Evolutionary conservation across 2,797 vertebrate genomes (phyloP), one percentile per base, ranked within the genome.

Genomic region (Halcyon leucocephala): DNA sequence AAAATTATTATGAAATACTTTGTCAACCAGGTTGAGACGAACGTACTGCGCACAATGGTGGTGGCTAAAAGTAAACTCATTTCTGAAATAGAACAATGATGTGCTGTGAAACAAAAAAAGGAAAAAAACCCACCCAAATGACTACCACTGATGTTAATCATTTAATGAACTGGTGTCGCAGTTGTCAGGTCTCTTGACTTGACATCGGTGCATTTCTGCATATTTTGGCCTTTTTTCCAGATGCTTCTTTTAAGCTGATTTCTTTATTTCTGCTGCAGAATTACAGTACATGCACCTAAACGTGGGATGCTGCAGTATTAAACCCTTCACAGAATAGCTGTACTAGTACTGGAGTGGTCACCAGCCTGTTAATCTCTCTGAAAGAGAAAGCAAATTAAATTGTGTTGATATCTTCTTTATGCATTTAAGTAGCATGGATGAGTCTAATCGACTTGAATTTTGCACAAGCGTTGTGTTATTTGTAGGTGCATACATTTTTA

Each of bases 51-150:
- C 37, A 31, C 35, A n/a, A 4, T 6, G 20, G 25, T 54, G 42
- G 49, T 77, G 33, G 29, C 55, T 73, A 12, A 66, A 77, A 77
- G 11, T 25, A 67, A 83, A 31, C 19, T 42, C 1, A 6, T 52
- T 57, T 58, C 37, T 65, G 37, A 41, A 52, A 16, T 9, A 51
- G 33, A 72, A 35, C 46, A 76, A 35, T 65, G 51, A 52, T 64
- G 12, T 7, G 14, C 21, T 39, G 17, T 69, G 51, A 42, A 80
- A 57, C 9, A 73, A 51, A 25, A 60, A 37, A 1, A 28, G 16
- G 13, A 6, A 2, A 2, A 2, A 6, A n/a, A 4, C 4, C 0
- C 8, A 41, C 7, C 4, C 20, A 25, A 79, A 33, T 42, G 2
- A 19, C 2, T 33, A 3, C 19, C 2, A 7, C 33, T 20, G 49